A percentile compares a stretch with the other conserved stretches of the same genome.
Conservation (phyloP, 2,113 vertebrate genomes). For the Puffinus mauretanicus region DNA sequence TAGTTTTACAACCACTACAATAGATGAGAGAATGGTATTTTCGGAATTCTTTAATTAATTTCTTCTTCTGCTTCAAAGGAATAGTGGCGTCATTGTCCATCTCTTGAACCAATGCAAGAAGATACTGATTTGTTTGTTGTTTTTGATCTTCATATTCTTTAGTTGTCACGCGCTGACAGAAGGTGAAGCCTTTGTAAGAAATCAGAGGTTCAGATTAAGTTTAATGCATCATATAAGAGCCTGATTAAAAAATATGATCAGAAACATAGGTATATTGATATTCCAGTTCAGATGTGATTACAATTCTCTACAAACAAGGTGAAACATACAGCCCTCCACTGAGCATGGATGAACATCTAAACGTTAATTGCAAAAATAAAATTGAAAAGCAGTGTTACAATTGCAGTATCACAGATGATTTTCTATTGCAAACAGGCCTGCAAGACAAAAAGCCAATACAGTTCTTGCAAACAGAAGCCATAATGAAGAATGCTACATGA, state of each 20-base stretch:
- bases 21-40: conserved; percentile 80
- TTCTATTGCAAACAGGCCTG: background rate
- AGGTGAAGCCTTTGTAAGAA: conserved; percentile 77
- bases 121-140: conserved; percentile 66
- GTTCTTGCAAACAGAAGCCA: background rate
- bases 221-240: background rate
- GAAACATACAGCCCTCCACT: background rate
- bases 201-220: background rate
- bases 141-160: conserved; percentile 80
- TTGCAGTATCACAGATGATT: background rate
- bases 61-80: conserved; percentile 75
- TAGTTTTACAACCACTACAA: conserved; percentile 67
- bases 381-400: background rate
- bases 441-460: background rate
- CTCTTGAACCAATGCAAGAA: conserved; percentile 73
- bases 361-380: background rate
- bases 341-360: background rate
- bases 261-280: background rate
- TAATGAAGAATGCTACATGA: background rate
- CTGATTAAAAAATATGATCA: background rate
- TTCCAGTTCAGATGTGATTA: background rate
- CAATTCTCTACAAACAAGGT: background rate
- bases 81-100: conserved; percentile 66
- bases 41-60: conserved; percentile 80
- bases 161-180: conserved; percentile 79